These are phyloP conservation scores for Eretmochelys imbricata DNA, from an alignment of 2,113 vertebrate species.

Conservation along the genomic window DNA sequence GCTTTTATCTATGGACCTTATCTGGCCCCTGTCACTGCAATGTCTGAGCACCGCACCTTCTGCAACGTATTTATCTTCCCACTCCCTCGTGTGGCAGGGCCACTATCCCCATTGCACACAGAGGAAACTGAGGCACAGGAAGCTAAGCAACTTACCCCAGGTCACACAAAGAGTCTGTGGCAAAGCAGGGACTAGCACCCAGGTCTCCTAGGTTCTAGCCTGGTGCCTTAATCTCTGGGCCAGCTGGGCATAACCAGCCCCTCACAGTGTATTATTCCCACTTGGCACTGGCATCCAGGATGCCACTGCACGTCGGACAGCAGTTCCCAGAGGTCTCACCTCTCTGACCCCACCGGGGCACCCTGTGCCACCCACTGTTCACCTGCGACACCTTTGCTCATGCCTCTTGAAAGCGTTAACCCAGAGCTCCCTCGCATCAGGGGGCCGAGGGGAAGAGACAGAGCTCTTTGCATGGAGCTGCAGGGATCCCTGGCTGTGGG, in stretches of 20 bases:
- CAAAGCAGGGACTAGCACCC: not conserved
- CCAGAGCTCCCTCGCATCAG: not conserved
- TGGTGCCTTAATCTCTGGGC: not conserved
- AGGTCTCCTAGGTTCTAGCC: not conserved
- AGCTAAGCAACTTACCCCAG: not conserved
- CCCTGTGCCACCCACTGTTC: too few relatives aligned
- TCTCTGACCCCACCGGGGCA: too few relatives aligned
- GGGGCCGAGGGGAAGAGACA: too few relatives aligned
- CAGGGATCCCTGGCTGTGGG: not conserved
- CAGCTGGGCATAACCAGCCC: too few relatives aligned
- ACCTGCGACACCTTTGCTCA: too few relatives aligned
- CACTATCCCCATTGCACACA: not conserved
- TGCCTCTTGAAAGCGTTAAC: not conserved
- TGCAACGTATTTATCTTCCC: not conserved
- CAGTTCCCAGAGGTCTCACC: not conserved
- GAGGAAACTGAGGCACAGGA: not conserved
- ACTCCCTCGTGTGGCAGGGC: not conserved
- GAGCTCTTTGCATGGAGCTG: not conserved
- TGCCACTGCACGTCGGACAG: too few relatives aligned
- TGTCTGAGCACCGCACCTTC: not conserved
- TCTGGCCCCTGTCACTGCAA: not conserved
- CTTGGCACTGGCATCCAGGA: not conserved
- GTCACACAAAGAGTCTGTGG: not conserved
- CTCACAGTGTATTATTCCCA: too few relatives aligned
- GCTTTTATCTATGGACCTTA: not conserved